These are phyloP conservation scores for Rhombomys opimus DNA, from an alignment of 2,113 vertebrate genomes.

Conservation along the genomic window DNA sequence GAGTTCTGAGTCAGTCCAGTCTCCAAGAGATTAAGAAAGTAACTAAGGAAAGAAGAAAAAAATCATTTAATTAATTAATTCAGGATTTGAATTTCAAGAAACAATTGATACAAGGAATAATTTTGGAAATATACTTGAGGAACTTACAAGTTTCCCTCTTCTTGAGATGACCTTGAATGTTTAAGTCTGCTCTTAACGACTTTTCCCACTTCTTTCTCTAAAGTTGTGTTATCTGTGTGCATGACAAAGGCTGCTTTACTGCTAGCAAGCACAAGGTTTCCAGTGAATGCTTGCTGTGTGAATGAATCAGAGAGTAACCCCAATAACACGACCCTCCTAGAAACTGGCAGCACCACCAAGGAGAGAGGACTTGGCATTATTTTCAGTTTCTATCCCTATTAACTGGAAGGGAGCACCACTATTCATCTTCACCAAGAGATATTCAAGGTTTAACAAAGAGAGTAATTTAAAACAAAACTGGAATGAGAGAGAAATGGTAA, in stretches of 20 bases:
- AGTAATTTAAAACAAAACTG: conserved; percentile 65
- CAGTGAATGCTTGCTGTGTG: not conserved
- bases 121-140: not conserved
- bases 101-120: not conserved
- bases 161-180: conserved; percentile 20
- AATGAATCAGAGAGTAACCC: not conserved
- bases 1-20: too few species aligned
- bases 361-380: conserved; percentile 32
- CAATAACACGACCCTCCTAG: not conserved
- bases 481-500: conserved; percentile 66
- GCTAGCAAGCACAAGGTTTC: not conserved
- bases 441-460: conserved; percentile 65
- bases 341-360: conserved; percentile 17
- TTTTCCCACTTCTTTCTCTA: not conserved
- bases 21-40: not conserved
- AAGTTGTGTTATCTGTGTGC: not conserved
- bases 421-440: conserved; percentile 53
- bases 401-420: not conserved
- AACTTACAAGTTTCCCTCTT: not conserved
- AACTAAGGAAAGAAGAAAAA: not conserved
- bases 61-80: not conserved
- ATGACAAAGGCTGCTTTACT: not conserved
- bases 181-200: not conserved
- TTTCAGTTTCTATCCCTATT: conserved; percentile 32
- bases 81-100: not conserved